These are phyloP conservation scores for Penaeus monodon DNA, from an alignment of 2,888 invertebrate species.

Conservation along the genomic window DNA sequence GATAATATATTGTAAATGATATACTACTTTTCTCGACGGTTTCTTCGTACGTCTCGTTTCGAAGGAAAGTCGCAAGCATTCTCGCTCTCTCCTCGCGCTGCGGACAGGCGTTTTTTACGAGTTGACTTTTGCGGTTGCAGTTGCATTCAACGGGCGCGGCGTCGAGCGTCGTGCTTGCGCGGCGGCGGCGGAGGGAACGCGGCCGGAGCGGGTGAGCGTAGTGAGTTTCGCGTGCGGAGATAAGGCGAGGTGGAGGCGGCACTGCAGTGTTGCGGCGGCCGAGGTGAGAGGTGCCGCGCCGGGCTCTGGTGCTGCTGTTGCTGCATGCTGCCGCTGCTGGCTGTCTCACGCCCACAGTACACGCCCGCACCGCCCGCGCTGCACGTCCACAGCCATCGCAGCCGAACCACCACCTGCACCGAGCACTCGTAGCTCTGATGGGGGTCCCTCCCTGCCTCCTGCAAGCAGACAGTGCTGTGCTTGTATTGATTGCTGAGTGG, in stretches of 20 bases:
- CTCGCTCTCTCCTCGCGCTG: no score
- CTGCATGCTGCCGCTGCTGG: conserved; percentile 46
- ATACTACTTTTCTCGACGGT: no score
- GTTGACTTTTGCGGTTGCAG: conserved; percentile 42
- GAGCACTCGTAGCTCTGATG: conserved; percentile 40
- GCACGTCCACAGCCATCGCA: conserved; percentile 27
- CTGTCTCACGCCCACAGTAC: conserved; percentile 44
- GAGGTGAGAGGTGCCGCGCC: conserved; percentile 54
- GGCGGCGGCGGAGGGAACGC: conserved; percentile 44
- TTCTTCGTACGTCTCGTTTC: no score
- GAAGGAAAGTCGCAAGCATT: no score
- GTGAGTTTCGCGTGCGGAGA: conserved; percentile 54
- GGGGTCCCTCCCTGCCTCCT: conserved; percentile 49
- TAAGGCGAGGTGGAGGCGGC: conserved; percentile 48
- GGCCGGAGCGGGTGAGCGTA: conserved; percentile 48
- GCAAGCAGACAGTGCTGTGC: conserved; percentile 57
- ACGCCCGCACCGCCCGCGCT: conserved; percentile 21
- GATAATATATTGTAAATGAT: no score
- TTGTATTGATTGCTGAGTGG: conserved; percentile 59
- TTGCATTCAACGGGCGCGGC: conserved; percentile 50
- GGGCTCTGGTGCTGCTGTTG: conserved; percentile 45
- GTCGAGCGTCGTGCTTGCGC: conserved; percentile 54
- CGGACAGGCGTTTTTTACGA: conserved; percentile 20
- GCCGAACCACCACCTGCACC: conserved; percentile 41
- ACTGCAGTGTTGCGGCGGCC: conserved; percentile 57